These are phyloP conservation scores for Cebus imitator DNA, from an alignment of 2,113 vertebrate genomes.

Conservation along the genomic window DNA sequence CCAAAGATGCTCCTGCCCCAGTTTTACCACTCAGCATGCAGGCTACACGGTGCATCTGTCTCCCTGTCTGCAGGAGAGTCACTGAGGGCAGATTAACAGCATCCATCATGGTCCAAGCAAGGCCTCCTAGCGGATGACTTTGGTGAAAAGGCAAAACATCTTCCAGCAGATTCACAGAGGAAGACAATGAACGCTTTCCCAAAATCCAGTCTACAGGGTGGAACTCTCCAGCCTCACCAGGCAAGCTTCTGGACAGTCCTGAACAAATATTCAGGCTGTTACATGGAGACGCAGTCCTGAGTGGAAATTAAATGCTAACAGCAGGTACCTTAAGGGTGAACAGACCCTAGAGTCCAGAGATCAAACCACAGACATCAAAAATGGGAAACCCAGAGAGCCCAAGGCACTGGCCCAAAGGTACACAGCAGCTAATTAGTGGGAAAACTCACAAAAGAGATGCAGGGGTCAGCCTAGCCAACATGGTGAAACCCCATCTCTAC, in stretches of 20 bases:
- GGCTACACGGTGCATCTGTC: fast-evolving
- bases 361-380: neutral
- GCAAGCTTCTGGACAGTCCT: neutral
- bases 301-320: neutral
- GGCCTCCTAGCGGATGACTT: neutral
- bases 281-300: neutral
- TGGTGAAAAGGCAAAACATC: neutral
- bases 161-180: neutral
- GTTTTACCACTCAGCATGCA: neutral
- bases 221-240: neutral
- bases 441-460: neutral
- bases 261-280: neutral
- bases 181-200: neutral
- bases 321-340: neutral
- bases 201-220: neutral
- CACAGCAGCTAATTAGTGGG: neutral
- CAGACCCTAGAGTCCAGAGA: neutral
- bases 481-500: too few relatives aligned
- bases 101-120: fast-evolving
- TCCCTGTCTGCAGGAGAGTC: neutral
- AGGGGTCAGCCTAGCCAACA: too few relatives aligned
- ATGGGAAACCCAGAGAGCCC: neutral
- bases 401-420: neutral
- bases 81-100: neutral
- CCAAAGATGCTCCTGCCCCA: neutral